These are phyloP conservation scores for Clavelina lepadiformis DNA, from an alignment of 23 tunicate genomes.

Conservation along the genomic window DNA sequence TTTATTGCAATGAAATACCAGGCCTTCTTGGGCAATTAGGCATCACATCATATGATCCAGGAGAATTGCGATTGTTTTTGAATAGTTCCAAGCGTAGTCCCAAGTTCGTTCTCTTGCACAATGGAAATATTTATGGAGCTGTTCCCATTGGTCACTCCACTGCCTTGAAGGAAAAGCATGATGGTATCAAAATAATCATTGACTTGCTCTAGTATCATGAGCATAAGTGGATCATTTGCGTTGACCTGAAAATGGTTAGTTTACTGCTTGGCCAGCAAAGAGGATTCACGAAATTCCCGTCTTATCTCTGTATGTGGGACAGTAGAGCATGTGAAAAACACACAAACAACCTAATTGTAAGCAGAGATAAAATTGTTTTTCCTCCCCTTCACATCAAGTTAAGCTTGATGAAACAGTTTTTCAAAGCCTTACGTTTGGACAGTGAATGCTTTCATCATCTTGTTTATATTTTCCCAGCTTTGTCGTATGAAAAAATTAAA, in stretches of 20 bases:
- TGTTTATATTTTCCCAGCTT: constrained; percentile 1
- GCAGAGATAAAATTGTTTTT: constrained; percentile 6
- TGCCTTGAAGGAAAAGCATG: constrained; percentile 18
- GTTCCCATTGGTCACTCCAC: constrained; percentile 24
- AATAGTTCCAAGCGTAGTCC: constrained; percentile 17
- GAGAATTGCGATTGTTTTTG: constrained; percentile 13
- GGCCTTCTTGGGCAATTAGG: constrained; percentile 1
- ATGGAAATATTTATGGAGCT: constrained; percentile 24
- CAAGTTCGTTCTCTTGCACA: constrained; percentile 23
- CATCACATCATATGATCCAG: constrained; percentile 13
- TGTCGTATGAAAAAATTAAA: constrained; percentile 8
- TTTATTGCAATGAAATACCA: constrained; percentile 8
- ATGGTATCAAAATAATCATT: constrained; percentile 9
- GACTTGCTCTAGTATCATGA: constrained; percentile 11
- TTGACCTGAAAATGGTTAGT: constrained; percentile 24
- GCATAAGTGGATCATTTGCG: constrained; percentile 21
- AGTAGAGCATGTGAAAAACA: constrained; percentile 18
- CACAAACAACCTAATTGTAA: constrained; percentile 5
- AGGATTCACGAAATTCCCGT: constrained; percentile 8
- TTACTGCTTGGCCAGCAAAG: constrained; percentile 22
- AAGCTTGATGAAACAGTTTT: neutral
- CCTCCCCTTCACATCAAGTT: constrained; percentile 10
- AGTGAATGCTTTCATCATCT: constrained; percentile 5
- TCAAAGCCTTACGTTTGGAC: neutral
- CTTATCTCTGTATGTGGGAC: constrained; percentile 13